Evolutionary conservation across 2,888 invertebrate species (phyloP).

Genomic region (Thecophora atra): DNA sequence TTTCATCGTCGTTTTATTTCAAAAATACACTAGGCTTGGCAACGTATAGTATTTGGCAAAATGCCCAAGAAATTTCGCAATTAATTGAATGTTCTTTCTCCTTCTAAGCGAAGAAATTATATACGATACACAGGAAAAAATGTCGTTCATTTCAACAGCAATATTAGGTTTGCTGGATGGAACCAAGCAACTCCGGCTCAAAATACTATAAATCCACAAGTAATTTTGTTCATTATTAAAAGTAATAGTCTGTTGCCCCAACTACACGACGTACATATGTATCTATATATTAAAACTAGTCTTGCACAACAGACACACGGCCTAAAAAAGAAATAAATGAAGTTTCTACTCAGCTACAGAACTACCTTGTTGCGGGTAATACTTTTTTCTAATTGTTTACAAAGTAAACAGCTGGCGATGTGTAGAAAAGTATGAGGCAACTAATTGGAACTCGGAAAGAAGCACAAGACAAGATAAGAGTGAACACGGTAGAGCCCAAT

Average conservation of each 20-base stretch:
- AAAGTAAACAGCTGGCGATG: neutral
- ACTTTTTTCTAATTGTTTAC: neutral
- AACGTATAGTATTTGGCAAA: constrained; percentile 22
- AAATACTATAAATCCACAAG: no score
- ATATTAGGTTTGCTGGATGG: no score
- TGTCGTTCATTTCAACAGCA: neutral
- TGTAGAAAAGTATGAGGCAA: neutral
- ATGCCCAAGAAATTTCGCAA: constrained; percentile 29
- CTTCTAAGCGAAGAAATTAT: constrained; percentile 4
- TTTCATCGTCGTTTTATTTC: neutral
- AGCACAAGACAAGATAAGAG: constrained; percentile 1
- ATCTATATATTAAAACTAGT: no score
- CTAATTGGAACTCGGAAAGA: constrained; percentile 1
- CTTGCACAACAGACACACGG: no score
- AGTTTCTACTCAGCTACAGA: no score
- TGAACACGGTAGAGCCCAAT: neutral
- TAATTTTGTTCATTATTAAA: no score
- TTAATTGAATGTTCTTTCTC: constrained; percentile 37
- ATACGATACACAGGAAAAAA: neutral
- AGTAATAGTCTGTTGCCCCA: no score
- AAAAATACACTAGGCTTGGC: neutral
- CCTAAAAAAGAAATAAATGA: no score
- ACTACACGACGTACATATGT: no score
- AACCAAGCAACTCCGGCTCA: no score
- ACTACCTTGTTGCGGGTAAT: no score